These are phyloP conservation scores for Polydrusus pterygomalis DNA, from an alignment of 2,888 invertebrate species.

Conservation along the genomic window DNA sequence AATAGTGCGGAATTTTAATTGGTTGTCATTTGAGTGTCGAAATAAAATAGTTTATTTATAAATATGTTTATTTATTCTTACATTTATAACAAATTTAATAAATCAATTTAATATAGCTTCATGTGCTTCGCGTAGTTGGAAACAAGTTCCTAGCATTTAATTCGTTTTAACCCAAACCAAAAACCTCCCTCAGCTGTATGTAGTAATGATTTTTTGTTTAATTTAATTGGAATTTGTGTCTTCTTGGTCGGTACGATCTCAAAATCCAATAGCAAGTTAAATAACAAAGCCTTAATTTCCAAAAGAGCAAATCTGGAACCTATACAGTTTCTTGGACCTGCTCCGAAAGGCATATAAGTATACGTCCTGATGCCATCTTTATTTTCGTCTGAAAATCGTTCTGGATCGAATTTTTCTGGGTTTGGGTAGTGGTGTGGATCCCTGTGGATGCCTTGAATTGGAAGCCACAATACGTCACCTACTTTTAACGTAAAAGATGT, in stretches of 20 bases:
- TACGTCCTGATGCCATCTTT: constrained; percentile 72
- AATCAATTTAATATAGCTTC: too few relatives aligned
- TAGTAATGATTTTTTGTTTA: not conserved
- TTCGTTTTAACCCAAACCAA: constrained; percentile 61
- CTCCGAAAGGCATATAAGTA: constrained; percentile 67
- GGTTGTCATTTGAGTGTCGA: too few relatives aligned
- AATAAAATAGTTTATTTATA: too few relatives aligned
- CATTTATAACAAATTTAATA: too few relatives aligned
- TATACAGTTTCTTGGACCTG: constrained; percentile 79
- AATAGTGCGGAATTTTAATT: too few relatives aligned
- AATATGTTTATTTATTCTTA: too few relatives aligned
- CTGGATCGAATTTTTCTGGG: constrained; percentile 67
- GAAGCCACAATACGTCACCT: constrained; percentile 66
- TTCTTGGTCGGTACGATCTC: constrained; percentile 63
- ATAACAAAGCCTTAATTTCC: constrained; percentile 63
- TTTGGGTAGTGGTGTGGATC: constrained; percentile 65
- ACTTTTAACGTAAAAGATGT: constrained; percentile 56
- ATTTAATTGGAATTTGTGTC: constrained; percentile 62
- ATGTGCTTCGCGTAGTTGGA: too few relatives aligned
- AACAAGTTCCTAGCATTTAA: too few relatives aligned
- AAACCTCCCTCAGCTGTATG: constrained; percentile 61
- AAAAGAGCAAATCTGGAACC: constrained; percentile 70
- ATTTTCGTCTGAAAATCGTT: constrained; percentile 74
- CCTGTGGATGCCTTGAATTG: constrained; percentile 68
- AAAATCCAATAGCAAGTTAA: constrained; percentile 62